Evolutionary conservation across 2,888 invertebrate species (phyloP).

Genomic region (Melitaea athalia): DNA sequence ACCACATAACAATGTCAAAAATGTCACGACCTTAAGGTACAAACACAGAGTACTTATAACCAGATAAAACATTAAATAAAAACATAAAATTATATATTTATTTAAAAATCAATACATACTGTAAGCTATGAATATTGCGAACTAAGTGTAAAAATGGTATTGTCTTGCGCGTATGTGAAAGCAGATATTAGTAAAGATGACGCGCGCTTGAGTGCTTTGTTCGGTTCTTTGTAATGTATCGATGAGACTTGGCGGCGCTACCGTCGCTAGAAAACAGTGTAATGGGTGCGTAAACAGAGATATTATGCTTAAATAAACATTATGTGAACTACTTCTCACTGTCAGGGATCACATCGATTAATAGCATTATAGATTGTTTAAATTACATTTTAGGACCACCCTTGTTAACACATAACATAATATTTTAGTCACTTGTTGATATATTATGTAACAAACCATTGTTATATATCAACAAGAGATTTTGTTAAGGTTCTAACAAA

Average conservation of each 20-base stretch:
- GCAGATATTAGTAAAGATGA: slow-evolving; percentile 51
- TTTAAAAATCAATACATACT: slow-evolving; percentile 10
- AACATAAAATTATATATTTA: slow-evolving; percentile 14
- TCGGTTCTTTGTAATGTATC: slow-evolving; percentile 41
- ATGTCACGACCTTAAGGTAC: slow-evolving; percentile 42
- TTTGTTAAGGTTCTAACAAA: too few relatives aligned
- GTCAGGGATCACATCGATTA: not conserved
- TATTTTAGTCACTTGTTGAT: too few relatives aligned
- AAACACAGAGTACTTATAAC: slow-evolving; percentile 41
- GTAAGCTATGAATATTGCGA: slow-evolving; percentile 27
- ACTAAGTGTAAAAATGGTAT: slow-evolving; percentile 44
- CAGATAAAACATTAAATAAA: slow-evolving; percentile 35
- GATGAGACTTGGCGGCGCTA: slow-evolving; percentile 45
- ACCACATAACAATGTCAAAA: slow-evolving; percentile 63
- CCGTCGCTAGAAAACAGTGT: slow-evolving; percentile 49
- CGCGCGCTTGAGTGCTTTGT: slow-evolving; percentile 49
- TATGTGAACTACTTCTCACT: slow-evolving; percentile 16
- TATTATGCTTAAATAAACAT: slow-evolving; percentile 30
- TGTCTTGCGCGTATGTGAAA: slow-evolving; percentile 54
- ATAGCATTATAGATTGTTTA: not conserved
- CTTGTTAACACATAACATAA: not conserved
- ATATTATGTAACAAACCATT: too few relatives aligned
- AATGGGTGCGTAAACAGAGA: slow-evolving; percentile 40
- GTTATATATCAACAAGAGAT: too few relatives aligned
- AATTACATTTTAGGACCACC: not conserved